phyloP scores from a whole-genome alignment of 2,113 vertebrate genomes.

The Empidonax traillii region DNA sequence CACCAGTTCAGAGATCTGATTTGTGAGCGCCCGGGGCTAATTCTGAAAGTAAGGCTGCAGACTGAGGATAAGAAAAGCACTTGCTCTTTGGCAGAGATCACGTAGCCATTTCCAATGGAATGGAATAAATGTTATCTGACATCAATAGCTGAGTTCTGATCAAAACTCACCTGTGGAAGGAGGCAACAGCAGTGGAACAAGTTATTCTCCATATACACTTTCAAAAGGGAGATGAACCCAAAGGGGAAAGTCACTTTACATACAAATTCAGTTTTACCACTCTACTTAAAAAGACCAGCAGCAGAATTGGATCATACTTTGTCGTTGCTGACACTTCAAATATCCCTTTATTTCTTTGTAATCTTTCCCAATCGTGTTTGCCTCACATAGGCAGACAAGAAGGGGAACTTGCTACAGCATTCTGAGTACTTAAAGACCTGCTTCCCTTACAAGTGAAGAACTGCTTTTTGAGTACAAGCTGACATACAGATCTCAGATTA shows the following conservation, averaged over 20 bases:
- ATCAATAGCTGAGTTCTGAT: not conserved
- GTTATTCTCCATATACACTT: conserved; percentile 45
- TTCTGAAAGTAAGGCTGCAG: not conserved
- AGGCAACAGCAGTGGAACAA: not conserved
- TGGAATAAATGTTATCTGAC: not conserved
- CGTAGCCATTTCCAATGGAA: not conserved
- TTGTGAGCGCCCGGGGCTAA: not conserved
- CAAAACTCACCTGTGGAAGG: not conserved
- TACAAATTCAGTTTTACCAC: conserved; percentile 45
- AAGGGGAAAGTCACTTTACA: conserved; percentile 50
- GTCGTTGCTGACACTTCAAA: conserved; percentile 69
- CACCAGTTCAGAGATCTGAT: not conserved
- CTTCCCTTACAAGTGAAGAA: conserved; percentile 25
- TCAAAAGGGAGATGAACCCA: not conserved
- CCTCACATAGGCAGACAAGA: conserved; percentile 46
- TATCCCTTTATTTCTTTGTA: conserved; percentile 71
- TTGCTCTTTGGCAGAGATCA: not conserved
- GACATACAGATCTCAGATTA: conserved; percentile 26
- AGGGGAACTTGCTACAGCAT: conserved; percentile 9
- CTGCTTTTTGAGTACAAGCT: not conserved
- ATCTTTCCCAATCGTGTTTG: conserved; percentile 32
- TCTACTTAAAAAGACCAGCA: conserved; percentile 36
- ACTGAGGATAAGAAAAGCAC: not conserved
- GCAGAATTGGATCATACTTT: conserved; percentile 57
- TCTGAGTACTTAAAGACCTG: not conserved